Conservation (phyloP, 2,797 vertebrate genomes). For the Austrolebias charrua region DNA sequence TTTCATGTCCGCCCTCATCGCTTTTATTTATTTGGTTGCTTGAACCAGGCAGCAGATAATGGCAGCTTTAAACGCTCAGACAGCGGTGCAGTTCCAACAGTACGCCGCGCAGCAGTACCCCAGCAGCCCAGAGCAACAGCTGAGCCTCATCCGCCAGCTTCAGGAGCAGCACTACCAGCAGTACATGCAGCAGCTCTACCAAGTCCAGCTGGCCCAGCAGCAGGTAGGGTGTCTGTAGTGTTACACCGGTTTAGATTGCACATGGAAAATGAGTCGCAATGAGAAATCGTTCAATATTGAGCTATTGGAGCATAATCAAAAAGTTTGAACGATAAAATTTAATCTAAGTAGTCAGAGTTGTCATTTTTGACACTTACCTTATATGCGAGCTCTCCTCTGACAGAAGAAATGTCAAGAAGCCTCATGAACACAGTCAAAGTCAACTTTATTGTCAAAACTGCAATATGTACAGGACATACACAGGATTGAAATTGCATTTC, state of each 20-base stretch:
- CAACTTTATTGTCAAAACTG: too few relatives aligned
- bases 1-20: conserved; percentile 17
- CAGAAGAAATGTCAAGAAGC: too few relatives aligned
- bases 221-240: conserved; percentile 80
- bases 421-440: too few relatives aligned
- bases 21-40: not conserved
- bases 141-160: conserved; percentile 95
- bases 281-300: too few relatives aligned
- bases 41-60: conserved; percentile 94
- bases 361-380: too few relatives aligned
- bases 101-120: conserved; percentile 98
- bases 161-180: conserved; percentile 99
- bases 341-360: too few relatives aligned
- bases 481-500: too few relatives aligned
- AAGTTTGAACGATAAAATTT: too few relatives aligned
- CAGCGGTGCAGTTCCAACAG: conserved; percentile 98
- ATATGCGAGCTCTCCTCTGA: too few relatives aligned
- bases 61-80: conserved; percentile 97
- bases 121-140: conserved; percentile 94
- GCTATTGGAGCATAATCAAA: too few relatives aligned
- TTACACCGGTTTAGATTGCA: not conserved
- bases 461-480: too few relatives aligned
- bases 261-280: too few relatives aligned
- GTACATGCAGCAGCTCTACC: conserved; percentile 99
- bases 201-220: conserved; percentile 97